Base-by-base conservation (phyloP, 2,888 invertebrate genomes). In the Anticlea derivata region DNA sequence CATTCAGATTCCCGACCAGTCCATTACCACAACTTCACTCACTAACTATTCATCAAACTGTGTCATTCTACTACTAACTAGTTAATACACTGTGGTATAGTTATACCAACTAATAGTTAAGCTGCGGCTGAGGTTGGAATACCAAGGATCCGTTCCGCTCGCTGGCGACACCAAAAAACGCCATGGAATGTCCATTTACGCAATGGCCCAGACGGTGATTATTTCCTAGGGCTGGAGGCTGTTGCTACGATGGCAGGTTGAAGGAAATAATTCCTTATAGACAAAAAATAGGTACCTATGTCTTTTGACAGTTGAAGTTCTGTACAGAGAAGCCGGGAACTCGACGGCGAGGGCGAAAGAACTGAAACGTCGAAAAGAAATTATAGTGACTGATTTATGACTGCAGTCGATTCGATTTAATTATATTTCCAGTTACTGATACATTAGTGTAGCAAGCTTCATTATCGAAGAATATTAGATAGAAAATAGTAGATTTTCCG, bases 151-250 rank as follows among this genome's bases (percentile, higher is more conserved):
- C 79, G 86, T 85, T 84, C 80, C 85, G 82, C 77, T 78, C 64
- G 57, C 55, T 63, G 63, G 55, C 69, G 58, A 60, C 60, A 75
- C 80, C 80, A 85, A 86, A 86, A 87, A 87, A 86, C 83, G 30
- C 52, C 34, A 61, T 67, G 78, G 86, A 86, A 87, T 86, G 86
- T 74, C 33, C 79, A 84, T 83, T 84, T 83, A 82, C 81, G 73
- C 77, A 70, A 73, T 57, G 33, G 34, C 52, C 43, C 17, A 24
- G 44, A 12, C 37, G 10, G 39, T 44, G 48, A 41, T 47, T 49
- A 44, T 48, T 31, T 40, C 13, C 38, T 44, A 39, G 43, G n/a
- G 51, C 35, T 38, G 43, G 20, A 38, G 7, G 6, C 34, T 30
- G 35, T 40, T 45, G 40, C 40, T 35, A 35, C 34, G 51, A 22